Conservation (phyloP, 2,113 vertebrate species). For the Eulemur rufifrons region DNA sequence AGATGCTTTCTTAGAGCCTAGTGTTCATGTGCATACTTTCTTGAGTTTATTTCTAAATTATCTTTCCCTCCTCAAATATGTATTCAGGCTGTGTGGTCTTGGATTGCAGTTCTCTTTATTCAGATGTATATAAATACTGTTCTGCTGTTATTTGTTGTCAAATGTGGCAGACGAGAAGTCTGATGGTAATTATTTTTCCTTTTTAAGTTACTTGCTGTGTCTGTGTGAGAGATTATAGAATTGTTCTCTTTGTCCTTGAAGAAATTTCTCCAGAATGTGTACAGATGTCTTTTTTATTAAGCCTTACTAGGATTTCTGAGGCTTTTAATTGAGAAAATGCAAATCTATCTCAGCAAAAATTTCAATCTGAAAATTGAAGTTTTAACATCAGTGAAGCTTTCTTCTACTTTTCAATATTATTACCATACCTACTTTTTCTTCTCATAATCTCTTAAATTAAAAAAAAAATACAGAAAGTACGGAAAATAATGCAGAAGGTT, state of each 20-base stretch:
- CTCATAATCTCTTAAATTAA: neutral
- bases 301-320: neutral
- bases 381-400: neutral
- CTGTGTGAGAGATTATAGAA: neutral
- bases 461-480: neutral
- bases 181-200: neutral
- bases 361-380: neutral
- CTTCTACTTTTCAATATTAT: conserved; percentile 15
- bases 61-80: neutral
- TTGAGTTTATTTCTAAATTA: neutral
- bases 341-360: neutral
- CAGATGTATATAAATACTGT: neutral
- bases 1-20: neutral
- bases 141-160: neutral
- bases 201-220: conserved; percentile 1
- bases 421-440: neutral
- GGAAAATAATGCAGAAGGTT: neutral
- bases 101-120: neutral
- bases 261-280: neutral
- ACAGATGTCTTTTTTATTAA: neutral
- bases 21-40: neutral
- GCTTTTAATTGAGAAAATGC: neutral
- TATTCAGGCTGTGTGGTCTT: neutral
- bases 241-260: neutral
- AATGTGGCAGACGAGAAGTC: neutral